A percentile compares a stretch with the other conserved stretches of the same genome.
These are phyloP conservation scores for Oncorhynchus clarkii DNA, from an alignment of 2,113 vertebrate genomes.

Conservation along the genomic window DNA sequence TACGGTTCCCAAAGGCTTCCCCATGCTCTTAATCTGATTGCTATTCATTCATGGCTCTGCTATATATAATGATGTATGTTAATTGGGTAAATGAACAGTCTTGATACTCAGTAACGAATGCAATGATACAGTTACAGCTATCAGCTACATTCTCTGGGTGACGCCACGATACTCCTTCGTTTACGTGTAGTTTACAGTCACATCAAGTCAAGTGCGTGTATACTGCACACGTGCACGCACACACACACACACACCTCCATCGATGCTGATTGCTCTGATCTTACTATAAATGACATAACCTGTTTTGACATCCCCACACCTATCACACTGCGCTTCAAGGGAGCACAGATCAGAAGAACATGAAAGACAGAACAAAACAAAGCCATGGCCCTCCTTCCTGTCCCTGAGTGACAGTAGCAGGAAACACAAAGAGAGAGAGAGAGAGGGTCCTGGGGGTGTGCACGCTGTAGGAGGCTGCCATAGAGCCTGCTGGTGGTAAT, in stretches of 20 bases:
- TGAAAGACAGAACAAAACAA: neutral
- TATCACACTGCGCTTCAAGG: neutral
- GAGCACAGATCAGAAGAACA: neutral
- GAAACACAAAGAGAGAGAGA: neutral
- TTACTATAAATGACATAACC: neutral
- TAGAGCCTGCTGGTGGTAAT: neutral
- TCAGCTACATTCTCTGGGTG: neutral
- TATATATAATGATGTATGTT: neutral
- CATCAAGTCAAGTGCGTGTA: neutral
- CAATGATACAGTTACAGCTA: neutral
- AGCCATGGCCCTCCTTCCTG: neutral
- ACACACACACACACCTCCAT: no score
- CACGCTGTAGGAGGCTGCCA: constrained; percentile 5
- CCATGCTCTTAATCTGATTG: neutral
- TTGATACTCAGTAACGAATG: neutral
- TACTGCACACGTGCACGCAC: neutral
- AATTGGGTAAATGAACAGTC: neutral
- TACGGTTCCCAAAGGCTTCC: neutral
- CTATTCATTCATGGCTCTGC: neutral
- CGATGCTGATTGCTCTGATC: no score
- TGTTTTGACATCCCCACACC: neutral
- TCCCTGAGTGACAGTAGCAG: neutral
- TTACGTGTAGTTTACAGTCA: neutral
- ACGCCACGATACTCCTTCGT: neutral
- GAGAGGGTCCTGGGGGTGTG: neutral